A percentile compares a stretch with the other conserved stretches of the same genome.
These are phyloP conservation scores for Oceanodroma tethys DNA, from an alignment of 2,113 vertebrate species.

Conservation along the genomic window DNA sequence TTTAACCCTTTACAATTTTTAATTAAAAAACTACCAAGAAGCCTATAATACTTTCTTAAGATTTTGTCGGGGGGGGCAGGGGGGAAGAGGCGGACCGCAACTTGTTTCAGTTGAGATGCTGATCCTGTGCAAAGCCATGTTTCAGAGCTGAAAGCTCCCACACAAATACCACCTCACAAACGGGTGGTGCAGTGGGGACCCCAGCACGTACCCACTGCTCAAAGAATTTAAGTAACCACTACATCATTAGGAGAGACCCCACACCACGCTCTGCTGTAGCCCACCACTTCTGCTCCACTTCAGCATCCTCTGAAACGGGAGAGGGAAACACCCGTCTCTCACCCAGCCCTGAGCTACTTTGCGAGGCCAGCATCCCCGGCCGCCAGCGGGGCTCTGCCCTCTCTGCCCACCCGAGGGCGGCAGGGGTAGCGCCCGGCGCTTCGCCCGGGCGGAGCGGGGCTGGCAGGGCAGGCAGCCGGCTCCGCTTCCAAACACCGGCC, in stretches of 20 bases:
- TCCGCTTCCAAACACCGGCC: not conserved
- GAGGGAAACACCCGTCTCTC: not conserved
- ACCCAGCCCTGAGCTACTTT: not conserved
- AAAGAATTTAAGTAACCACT: not conserved
- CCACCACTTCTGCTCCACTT: not conserved
- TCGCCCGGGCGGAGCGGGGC: not conserved
- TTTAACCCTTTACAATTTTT: conserved; percentile 38
- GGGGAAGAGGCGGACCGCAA: not conserved
- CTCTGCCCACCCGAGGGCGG: not conserved
- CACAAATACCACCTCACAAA: not conserved
- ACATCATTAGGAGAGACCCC: not conserved
- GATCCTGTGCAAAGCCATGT: not conserved
- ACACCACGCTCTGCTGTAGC: not conserved
- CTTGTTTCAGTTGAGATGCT: not conserved
- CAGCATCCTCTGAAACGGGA: not conserved
- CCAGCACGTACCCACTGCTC: not conserved
- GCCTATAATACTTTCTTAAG: not conserved
- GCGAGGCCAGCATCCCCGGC: not conserved
- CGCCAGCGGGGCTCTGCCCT: not conserved
- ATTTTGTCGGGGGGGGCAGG: not conserved
- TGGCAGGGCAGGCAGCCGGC: not conserved
- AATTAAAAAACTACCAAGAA: conserved; percentile 37
- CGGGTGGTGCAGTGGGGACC: not conserved
- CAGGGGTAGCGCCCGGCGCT: not conserved
- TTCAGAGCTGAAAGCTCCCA: not conserved